These are phyloP conservation scores for Melanotaenia duboulayi DNA, from an alignment of 2,113 vertebrate genomes.

Conservation along the genomic window DNA sequence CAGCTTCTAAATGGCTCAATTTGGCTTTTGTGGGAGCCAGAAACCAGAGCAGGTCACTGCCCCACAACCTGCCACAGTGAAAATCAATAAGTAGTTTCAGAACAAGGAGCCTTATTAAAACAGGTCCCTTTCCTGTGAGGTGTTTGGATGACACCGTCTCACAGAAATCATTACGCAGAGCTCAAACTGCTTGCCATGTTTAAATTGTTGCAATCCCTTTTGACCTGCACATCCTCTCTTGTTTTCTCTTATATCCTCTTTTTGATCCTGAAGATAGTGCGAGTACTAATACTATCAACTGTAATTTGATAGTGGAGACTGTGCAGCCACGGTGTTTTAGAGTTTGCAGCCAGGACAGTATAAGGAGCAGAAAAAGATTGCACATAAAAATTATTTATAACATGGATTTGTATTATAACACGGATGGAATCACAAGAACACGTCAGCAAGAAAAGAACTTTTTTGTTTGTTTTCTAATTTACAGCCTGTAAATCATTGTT, in stretches of 20 bases:
- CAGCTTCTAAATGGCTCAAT: constrained; percentile 84
- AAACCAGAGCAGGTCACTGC: constrained; percentile 69
- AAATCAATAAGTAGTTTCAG: constrained; percentile 87
- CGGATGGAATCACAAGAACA: not conserved
- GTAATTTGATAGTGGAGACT: constrained; percentile 27
- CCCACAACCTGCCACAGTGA: constrained; percentile 70
- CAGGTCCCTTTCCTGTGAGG: constrained; percentile 66
- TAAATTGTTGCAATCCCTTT: constrained; percentile 72
- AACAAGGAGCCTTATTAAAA: constrained; percentile 83
- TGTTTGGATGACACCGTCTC: constrained; percentile 77
- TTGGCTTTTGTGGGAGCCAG: constrained; percentile 76
- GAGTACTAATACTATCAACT: constrained; percentile 39
- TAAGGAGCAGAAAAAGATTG: not conserved
- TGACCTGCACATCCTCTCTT: constrained; percentile 57
- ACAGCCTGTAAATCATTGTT: not conserved
- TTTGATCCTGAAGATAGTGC: constrained; percentile 56
- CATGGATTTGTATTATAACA: not conserved
- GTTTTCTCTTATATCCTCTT: constrained; percentile 52
- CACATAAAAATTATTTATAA: not conserved
- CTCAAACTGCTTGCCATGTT: constrained; percentile 64
- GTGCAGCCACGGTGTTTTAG: constrained; percentile 15
- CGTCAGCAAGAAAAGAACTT: not conserved
- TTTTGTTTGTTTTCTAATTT: not conserved
- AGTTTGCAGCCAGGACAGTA: constrained; percentile 3
- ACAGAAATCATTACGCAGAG: constrained; percentile 75